These are phyloP conservation scores for Nomia melanderi DNA, from an alignment of 1,140 invertebrate species.

Conservation along the genomic window DNA sequence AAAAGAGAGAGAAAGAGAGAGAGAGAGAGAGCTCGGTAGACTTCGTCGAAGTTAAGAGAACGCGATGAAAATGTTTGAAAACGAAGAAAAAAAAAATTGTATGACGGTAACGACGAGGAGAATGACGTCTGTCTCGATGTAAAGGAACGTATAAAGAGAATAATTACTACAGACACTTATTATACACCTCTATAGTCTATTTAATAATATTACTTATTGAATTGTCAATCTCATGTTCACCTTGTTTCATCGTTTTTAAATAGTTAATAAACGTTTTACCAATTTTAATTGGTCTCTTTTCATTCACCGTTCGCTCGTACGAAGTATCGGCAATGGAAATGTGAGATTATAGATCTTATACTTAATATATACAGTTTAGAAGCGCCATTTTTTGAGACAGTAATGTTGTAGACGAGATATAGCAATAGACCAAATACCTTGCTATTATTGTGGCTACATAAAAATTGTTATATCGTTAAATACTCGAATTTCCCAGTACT, in stretches of 20 bases:
- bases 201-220: constrained; percentile 80
- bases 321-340: too few relatives aligned
- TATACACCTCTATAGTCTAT: constrained; percentile 81
- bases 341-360: too few relatives aligned
- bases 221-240: constrained; percentile 81
- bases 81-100: constrained; percentile 11
- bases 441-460: too few relatives aligned
- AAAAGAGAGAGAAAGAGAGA: constrained; percentile 16
- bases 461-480: too few relatives aligned
- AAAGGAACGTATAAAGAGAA: constrained; percentile 72
- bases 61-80: constrained; percentile 1
- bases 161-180: constrained; percentile 76
- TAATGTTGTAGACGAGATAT: too few relatives aligned
- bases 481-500: too few relatives aligned
- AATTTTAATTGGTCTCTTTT: constrained; percentile 71
- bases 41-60: constrained; percentile 56
- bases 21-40: constrained; percentile 29
- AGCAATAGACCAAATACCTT: too few relatives aligned
- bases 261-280: constrained; percentile 81
- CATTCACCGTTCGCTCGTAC: too few relatives aligned
- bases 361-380: too few relatives aligned
- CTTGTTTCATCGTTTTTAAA: constrained; percentile 81
- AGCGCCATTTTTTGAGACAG: too few relatives aligned
- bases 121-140: constrained; percentile 71
- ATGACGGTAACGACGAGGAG: neutral